A percentile compares a stretch with the other conserved stretches of the same genome.
phyloP scores from a whole-genome alignment of 2,888 invertebrate species.

The Melipona beecheii region DNA sequence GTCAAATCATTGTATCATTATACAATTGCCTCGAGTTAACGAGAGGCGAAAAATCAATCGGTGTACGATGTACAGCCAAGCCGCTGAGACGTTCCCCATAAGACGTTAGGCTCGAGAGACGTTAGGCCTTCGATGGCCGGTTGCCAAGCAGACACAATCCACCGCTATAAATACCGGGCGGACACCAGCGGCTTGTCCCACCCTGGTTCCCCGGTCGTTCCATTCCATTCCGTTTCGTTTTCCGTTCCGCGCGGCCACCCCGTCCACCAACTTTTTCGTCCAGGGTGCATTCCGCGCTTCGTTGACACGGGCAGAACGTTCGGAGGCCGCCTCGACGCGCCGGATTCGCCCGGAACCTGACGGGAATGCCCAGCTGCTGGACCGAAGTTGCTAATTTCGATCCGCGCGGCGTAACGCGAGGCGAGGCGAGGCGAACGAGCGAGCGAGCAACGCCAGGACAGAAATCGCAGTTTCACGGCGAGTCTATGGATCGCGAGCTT shows the following conservation, averaged over 20 bases:
- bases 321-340: slow-evolving; percentile 28
- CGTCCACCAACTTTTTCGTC: slow-evolving; percentile 51
- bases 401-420: slow-evolving; percentile 16
- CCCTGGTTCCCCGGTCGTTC: slow-evolving; percentile 62
- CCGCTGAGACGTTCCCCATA: slow-evolving; percentile 53
- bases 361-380: slow-evolving; percentile 9
- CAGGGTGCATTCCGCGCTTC: slow-evolving; percentile 53
- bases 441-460: not conserved
- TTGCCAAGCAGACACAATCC: slow-evolving; percentile 83
- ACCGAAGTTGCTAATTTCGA: slow-evolving; percentile 34
- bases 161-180: slow-evolving; percentile 81
- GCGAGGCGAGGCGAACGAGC: not conserved
- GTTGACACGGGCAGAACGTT: slow-evolving; percentile 48
- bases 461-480: slow-evolving; percentile 6
- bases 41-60: slow-evolving; percentile 34
- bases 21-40: not conserved
- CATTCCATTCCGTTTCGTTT: slow-evolving; percentile 43
- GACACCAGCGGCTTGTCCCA: slow-evolving; percentile 66
- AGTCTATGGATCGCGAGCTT: too few relatives aligned
- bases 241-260: slow-evolving; percentile 57
- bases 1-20: not conserved
- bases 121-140: slow-evolving; percentile 61
- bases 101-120: slow-evolving; percentile 48
- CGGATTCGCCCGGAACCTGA: slow-evolving; percentile 23
- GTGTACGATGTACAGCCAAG: slow-evolving; percentile 3